phyloP scores from a whole-genome alignment of 2,797 vertebrate species.

The Helicolenus hilgendorfi region DNA sequence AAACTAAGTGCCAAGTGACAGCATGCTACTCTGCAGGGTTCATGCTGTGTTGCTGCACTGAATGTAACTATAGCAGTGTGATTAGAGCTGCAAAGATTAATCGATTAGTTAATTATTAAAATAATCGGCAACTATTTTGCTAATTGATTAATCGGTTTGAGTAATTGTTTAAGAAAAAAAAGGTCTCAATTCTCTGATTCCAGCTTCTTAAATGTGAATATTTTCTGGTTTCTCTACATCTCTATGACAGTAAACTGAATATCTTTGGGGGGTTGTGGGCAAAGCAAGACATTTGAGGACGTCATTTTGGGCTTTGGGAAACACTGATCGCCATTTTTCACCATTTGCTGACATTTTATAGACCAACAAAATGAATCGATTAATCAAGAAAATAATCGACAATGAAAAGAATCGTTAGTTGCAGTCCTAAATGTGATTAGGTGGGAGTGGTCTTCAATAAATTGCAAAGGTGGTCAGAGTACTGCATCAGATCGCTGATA shows the following conservation, averaged over 20 bases:
- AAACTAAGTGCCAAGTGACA: constrained; percentile 59
- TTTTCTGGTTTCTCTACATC: no score
- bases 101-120: background rate
- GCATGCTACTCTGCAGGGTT: background rate
- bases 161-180: no score
- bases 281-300: no score
- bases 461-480: background rate
- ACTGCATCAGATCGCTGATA: background rate
- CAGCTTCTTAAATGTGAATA: no score
- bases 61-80: background rate
- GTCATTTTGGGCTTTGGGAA: background rate
- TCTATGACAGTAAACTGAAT: no score
- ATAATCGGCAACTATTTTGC: background rate
- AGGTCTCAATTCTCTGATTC: no score
- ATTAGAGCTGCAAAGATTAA: background rate
- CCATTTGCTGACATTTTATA: background rate
- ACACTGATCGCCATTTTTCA: no score
- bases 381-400: background rate
- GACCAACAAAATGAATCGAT: background rate
- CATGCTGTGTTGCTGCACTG: constrained; percentile 4
- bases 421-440: no score
- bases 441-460: background rate
- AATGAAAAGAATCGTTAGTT: background rate
- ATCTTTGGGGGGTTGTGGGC: no score
- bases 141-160: no score